phyloP scores from a whole-genome alignment of 2,888 invertebrate species.

The Lasioglossum lativentre region DNA sequence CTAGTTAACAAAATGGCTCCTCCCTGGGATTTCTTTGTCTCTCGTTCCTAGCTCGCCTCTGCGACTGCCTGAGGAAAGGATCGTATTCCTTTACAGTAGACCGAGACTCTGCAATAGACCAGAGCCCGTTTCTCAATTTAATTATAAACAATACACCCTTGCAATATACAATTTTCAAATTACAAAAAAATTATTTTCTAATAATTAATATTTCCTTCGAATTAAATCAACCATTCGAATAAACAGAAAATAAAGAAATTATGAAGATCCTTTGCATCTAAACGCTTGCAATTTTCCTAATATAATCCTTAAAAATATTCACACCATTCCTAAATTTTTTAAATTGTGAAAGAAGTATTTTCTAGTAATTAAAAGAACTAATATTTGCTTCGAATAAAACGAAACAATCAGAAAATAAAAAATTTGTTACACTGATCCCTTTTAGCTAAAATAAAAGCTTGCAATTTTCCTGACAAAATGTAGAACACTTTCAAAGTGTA shows the following conservation, averaged over 20 bases:
- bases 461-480: background rate
- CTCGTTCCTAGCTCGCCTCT: constrained; percentile 28
- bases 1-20: constrained; percentile 87
- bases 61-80: background rate
- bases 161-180: background rate
- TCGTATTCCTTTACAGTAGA: background rate
- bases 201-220: background rate
- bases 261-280: no score
- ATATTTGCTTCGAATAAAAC: background rate
- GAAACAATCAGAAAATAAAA: background rate
- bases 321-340: background rate
- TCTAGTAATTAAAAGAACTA: background rate
- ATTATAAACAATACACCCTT: background rate
- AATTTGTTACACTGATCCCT: background rate
- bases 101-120: background rate
- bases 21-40: constrained; percentile 75
- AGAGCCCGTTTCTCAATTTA: background rate
- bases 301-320: background rate
- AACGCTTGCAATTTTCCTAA: no score
- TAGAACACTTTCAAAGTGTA: background rate
- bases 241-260: background rate
- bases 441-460: background rate
- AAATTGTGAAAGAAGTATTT: background rate
- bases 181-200: background rate
- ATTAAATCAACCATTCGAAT: background rate